Evolutionary conservation across 1,140 invertebrate genomes (phyloP), one percentile per base, ranked within the genome.

Genomic region (Trachymyrmex septentrionalis): DNA sequence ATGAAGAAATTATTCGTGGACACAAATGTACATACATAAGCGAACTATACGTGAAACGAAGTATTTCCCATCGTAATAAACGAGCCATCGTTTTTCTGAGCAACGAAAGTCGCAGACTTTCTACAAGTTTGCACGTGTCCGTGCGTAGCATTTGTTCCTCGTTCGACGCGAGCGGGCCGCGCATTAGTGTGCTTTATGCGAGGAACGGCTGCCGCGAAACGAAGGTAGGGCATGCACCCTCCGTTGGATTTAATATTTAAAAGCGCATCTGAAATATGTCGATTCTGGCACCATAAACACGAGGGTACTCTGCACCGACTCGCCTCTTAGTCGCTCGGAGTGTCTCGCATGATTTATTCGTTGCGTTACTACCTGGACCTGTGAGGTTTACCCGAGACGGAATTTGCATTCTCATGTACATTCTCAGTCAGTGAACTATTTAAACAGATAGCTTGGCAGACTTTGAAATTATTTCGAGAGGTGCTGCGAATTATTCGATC

Each of bases 271-370:
- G 93, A 91, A 91, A 91, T 90, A 91, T 91, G 90, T 91, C 90
- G 89, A 91, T 91, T 91, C 87, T 81, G 76, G 76, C 86, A 94
- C 93, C 66, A 94, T 95, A 95, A 95, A 95, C 93, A 95, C 89
- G 87, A 75, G 85, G 77, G 72, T 44, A 44, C 27, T 34, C 50
- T 55, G 72, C 67, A 86, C 75, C 55, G 71, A 57, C 64, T 85
- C 71, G 67, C 38, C 86, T 86, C 85, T 77, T 73, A 86, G 85
- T 72, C 67, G 66, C 55, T 55, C 80, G 24, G 72, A 84, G 64
- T 82, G 82, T 86, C 88, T 71, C 53, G 72, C 77, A 91, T 91
- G 88, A 91, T 91, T 91, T 91, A 91, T 91, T 90, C 77, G 71
- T 72, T 86, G 63, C 72, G 86, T 90, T 84, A 86, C 77, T 91